Evolutionary conservation across 2,797 vertebrate genomes (phyloP), one percentile per base, ranked within the genome.

Genomic region (Tapirus indicus): DNA sequence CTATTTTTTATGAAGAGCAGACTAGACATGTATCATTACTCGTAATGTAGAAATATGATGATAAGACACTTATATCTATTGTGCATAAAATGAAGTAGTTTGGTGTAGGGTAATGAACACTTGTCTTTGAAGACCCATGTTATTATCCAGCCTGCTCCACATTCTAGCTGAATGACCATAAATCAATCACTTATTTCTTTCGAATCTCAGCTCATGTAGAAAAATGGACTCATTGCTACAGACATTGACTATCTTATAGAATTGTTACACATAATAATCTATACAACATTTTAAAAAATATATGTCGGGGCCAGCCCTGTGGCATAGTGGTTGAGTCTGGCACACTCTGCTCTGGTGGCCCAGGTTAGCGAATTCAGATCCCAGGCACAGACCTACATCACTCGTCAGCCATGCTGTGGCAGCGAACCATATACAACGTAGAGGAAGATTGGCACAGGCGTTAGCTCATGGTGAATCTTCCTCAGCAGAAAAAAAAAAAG

Each of bases 121-220:
- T 86, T 82, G 21, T 41, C 32, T 87, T 92, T 5, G 6, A 95
- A 87, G 35, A 69, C 6, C 27, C 20, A 72, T 66, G n/a, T 58
- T 84, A 62, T 69, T 80, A 62, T 89, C 25, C 5, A 44, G 56
- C 16, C 3, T 68, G 64, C 91, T 78, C 47, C 5, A 66, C 23
- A 71, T 93, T 93, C 64, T 87, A 58, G 29, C 20, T 92, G 38
- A 88, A 54, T 93, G 20, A 78, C 62, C 25, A 56, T 85, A 79
- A 83, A 83, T 58, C n/a, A 96, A 66, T 93, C 38, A 82, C 3
- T 86, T 83, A 86, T 79, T 83, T 41, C n/a, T 29, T 71, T 92
- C 71, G 13, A 89, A 80, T 18, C 25, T 93, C 60, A 94, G 0
- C 7, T 75, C 20, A 80, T 75, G 12, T 82, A 86, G 20, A 85